phyloP scores from a whole-genome alignment of 2,888 invertebrate species.

The Nymphalis urticae region DNA sequence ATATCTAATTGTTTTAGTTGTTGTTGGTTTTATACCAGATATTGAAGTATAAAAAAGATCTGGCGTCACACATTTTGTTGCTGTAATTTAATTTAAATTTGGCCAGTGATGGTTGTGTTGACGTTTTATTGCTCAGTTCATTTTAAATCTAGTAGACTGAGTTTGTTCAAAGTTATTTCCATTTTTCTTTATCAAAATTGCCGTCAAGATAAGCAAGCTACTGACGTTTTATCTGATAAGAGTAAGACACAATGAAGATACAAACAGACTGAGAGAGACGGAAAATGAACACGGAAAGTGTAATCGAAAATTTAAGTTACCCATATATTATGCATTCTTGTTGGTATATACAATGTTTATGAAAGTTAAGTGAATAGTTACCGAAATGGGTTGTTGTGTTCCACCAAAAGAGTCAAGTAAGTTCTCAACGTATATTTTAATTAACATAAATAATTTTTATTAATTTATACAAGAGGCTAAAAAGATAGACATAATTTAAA shows the following conservation, averaged over 20 bases:
- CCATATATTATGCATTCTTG: background rate
- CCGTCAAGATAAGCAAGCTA: constrained; percentile 12
- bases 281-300: background rate
- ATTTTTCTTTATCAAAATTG: constrained; percentile 15
- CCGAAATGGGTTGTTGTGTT: constrained; percentile 65
- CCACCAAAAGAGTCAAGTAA: constrained; percentile 69
- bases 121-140: no score
- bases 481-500: no score
- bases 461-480: background rate
- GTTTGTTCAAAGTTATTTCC: background rate
- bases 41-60: no score
- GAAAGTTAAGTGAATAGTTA: constrained; percentile 7
- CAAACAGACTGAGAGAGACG: background rate
- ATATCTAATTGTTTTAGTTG: no score
- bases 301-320: background rate
- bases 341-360: background rate
- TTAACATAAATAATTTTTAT: background rate
- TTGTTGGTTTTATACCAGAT: no score
- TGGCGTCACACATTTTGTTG: no score
- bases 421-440: constrained; percentile 42
- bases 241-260: background rate
- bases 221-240: constrained; percentile 11
- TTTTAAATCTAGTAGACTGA: constrained; percentile 8
- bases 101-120: no score
- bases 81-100: no score